Percentiles rank a stretch among this genome's conserved stretches.
Conservation (phyloP, 2,888 invertebrate species). For the Perizoma flavofasciatum region DNA sequence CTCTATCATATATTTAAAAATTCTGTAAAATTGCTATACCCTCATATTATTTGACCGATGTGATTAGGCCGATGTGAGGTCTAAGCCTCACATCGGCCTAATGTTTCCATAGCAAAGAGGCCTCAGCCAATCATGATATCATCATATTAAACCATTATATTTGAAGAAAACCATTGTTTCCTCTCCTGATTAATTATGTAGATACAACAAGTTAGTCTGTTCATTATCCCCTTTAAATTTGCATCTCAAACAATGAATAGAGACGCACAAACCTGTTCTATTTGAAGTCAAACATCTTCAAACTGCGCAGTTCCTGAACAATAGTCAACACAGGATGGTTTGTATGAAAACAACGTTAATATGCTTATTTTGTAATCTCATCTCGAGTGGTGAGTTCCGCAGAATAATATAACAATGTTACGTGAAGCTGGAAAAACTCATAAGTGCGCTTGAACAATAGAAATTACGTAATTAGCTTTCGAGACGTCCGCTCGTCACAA, state of each 20-base stretch:
- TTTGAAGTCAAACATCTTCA: slow-evolving; percentile 51
- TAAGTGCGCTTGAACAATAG: slow-evolving; percentile 68
- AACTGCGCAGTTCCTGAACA: slow-evolving; percentile 57
- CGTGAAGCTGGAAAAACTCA: slow-evolving; percentile 65
- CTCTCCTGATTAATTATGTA: slow-evolving; percentile 15
- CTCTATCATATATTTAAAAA: no score
- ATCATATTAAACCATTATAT: not conserved
- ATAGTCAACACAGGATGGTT: slow-evolving; percentile 58
- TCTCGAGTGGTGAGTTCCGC: slow-evolving; percentile 55
- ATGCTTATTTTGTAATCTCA: slow-evolving; percentile 71
- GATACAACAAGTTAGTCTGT: slow-evolving; percentile 12
- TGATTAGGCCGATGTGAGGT: no score
- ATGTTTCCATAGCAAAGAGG: no score
- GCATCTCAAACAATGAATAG: slow-evolving; percentile 36
- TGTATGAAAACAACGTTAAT: slow-evolving; percentile 70
- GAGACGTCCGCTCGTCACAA: slow-evolving; percentile 72
- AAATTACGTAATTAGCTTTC: slow-evolving; percentile 76
- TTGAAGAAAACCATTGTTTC: slow-evolving; percentile 4
- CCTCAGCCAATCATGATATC: not conserved
- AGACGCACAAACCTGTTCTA: slow-evolving; percentile 43
- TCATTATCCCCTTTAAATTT: slow-evolving; percentile 33
- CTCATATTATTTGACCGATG: no score
- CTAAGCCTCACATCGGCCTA: no score
- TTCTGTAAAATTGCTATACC: no score
- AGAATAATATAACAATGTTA: slow-evolving; percentile 79